phyloP scores from a whole-genome alignment of 1,140 invertebrate genomes.

The Yoshiicerus persimilis region DNA sequence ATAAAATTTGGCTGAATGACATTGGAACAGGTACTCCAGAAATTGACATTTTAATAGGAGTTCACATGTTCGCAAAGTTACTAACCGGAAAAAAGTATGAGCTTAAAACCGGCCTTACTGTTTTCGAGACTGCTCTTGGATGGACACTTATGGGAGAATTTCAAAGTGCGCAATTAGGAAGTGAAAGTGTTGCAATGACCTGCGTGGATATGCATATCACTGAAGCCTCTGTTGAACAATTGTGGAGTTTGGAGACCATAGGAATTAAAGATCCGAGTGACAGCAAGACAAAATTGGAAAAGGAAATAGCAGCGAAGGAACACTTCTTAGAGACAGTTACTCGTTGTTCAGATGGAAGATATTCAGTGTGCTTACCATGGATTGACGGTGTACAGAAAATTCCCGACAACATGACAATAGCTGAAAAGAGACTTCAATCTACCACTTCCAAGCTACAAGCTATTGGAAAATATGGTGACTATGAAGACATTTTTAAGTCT shows the following conservation, averaged over 20 bases:
- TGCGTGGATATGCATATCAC: neutral
- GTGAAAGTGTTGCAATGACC: neutral
- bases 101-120: conserved; percentile 50
- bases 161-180: neutral
- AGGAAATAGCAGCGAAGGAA: neutral
- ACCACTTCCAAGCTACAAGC: conserved; percentile 15
- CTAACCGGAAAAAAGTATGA: conserved; percentile 48
- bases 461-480: neutral
- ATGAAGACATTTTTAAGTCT: conserved; percentile 28
- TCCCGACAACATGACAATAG: conserved; percentile 19
- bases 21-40: neutral
- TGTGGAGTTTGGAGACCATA: conserved; percentile 53
- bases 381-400: conserved; percentile 8
- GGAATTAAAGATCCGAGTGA: conserved; percentile 42
- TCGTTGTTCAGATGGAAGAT: conserved; percentile 6
- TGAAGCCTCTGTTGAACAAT: conserved; percentile 34
- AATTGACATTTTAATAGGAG: conserved; percentile 31
- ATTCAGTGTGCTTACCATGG: conserved; percentile 36
- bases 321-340: conserved; percentile 38
- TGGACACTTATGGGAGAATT: conserved; percentile 53
- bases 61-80: neutral
- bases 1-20: conserved; percentile 21
- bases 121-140: conserved; percentile 52
- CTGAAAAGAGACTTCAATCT: conserved; percentile 19
- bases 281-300: conserved; percentile 25